Conservation (phyloP, 2,888 invertebrate genomes). For the Spicauda simplicius region DNA sequence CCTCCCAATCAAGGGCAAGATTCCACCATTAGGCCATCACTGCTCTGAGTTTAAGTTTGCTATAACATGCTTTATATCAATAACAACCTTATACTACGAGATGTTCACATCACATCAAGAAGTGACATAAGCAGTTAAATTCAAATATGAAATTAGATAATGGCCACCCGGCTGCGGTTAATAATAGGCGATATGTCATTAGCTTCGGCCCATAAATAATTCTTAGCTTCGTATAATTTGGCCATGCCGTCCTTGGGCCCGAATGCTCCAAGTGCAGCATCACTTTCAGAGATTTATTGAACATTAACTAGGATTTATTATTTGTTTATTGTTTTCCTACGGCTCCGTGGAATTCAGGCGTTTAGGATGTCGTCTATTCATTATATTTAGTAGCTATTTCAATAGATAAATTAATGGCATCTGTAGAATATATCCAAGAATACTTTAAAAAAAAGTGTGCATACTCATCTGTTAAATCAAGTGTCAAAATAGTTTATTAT, state of each 20-base stretch:
- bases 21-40: too few species aligned
- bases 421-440: background rate
- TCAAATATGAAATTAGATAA: constrained; percentile 27
- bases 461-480: too few species aligned
- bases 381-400: constrained; percentile 1
- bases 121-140: constrained; percentile 3
- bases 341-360: constrained; percentile 16
- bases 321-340: constrained; percentile 62
- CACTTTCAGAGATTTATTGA: constrained; percentile 53
- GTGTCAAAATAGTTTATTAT: too few species aligned
- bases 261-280: constrained; percentile 26
- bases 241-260: constrained; percentile 27
- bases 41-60: too few species aligned
- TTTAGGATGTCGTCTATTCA: background rate
- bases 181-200: constrained; percentile 29
- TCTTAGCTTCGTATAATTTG: constrained; percentile 10
- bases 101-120: background rate
- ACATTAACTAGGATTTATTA: constrained; percentile 60
- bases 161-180: constrained; percentile 21
- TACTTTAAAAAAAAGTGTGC: too few species aligned
- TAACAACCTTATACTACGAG: background rate
- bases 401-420: background rate
- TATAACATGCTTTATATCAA: too few species aligned
- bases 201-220: constrained; percentile 32
- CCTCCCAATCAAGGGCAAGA: too few species aligned